A percentile compares a stretch with the other conserved stretches of the same genome.
Conservation (phyloP, 2,113 vertebrate genomes). For the Chionodraco myersi region DNA sequence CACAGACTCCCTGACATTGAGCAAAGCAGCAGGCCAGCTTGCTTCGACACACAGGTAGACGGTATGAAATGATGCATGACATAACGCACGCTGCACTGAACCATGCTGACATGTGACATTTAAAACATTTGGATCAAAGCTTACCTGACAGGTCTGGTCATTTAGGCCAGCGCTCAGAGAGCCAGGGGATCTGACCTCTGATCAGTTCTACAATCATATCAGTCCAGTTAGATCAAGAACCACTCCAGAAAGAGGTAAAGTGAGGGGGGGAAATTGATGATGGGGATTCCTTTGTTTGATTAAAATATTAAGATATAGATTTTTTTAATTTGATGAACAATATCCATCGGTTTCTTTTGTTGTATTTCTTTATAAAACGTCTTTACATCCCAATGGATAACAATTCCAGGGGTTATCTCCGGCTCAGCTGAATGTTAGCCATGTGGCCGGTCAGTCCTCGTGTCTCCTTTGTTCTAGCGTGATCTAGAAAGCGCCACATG, state of each 20-base stretch:
- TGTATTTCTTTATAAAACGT: neutral
- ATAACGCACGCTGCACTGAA: conserved; percentile 30
- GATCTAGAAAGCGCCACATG: conserved; percentile 43
- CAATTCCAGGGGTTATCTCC: neutral
- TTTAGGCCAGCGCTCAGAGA: conserved; percentile 18
- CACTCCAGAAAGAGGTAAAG: neutral
- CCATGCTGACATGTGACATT: conserved; percentile 59
- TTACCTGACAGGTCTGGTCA: conserved; percentile 46
- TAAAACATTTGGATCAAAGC: conserved; percentile 28
- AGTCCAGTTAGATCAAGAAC: neutral
- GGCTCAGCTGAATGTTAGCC: conserved; percentile 23
- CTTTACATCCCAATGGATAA: neutral
- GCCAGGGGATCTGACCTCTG: conserved; percentile 19
- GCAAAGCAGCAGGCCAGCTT: neutral
- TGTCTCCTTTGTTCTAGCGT: conserved; percentile 48
- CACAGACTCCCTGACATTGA: neutral
- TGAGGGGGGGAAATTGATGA: no score
- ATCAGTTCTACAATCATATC: conserved; percentile 34
- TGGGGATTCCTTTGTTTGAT: neutral
- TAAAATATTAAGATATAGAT: neutral
- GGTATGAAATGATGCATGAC: conserved; percentile 45
- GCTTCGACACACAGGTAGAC: conserved; percentile 24
- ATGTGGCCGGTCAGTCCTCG: conserved; percentile 9
- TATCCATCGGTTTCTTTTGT: neutral
- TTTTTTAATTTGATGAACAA: neutral